Evolutionary conservation across 1,140 invertebrate genomes (phyloP).

Genomic region (Trinorchestia longiramus): DNA sequence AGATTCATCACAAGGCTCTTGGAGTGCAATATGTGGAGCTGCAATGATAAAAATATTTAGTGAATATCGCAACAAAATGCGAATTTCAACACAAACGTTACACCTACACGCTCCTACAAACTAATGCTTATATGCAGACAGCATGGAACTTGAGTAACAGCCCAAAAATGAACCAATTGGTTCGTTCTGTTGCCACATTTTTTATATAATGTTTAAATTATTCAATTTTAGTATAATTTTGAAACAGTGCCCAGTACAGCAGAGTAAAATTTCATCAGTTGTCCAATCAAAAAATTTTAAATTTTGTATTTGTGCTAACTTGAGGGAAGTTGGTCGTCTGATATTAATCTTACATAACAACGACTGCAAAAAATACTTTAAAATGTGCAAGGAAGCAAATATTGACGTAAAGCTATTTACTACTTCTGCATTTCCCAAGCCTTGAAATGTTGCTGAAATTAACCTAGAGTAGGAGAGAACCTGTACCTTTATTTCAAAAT

Average conservation of each 20-base stretch:
- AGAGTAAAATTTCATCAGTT: background rate
- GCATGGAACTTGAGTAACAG: too few species aligned
- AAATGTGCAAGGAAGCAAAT: background rate
- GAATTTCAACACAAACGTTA: too few species aligned
- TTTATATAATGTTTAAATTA: too few species aligned
- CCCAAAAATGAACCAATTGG: too few species aligned
- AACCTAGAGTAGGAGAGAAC: background rate
- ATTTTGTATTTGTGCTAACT: background rate
- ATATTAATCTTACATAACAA: background rate
- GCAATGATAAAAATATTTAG: too few species aligned
- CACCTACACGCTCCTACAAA: too few species aligned
- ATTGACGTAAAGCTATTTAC: background rate
- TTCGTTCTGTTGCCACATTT: too few species aligned
- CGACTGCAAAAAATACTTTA: background rate
- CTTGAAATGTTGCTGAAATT: background rate
- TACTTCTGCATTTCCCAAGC: background rate
- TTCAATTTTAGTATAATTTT: background rate
- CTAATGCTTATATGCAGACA: too few species aligned
- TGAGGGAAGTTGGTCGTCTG: background rate
- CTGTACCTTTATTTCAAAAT: background rate
- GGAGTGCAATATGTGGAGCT: too few species aligned
- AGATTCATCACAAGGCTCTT: too few species aligned
- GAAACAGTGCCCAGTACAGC: background rate
- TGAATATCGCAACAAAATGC: too few species aligned
- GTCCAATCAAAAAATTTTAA: background rate